phyloP scores from a whole-genome alignment of 2,113 vertebrate species.

The Neolamprologus hecqui region DNA sequence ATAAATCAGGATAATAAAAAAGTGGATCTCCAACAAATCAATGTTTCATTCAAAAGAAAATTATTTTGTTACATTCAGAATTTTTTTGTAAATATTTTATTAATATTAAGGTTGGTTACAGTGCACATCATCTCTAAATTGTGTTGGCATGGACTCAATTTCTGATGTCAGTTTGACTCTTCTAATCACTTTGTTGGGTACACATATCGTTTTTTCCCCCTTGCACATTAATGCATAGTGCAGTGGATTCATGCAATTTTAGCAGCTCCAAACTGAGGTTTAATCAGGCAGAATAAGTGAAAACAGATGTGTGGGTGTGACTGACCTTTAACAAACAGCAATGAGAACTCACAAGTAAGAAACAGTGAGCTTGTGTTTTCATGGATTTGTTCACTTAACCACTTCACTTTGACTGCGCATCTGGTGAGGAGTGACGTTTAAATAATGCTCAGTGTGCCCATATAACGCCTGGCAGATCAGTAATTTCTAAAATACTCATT shows the following conservation, averaged over 20 bases:
- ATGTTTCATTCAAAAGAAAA: background rate
- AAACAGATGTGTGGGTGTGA: background rate
- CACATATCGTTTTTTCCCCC: fast-evolving
- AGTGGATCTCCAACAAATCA: background rate
- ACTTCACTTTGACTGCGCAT: background rate
- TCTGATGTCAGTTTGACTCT: background rate
- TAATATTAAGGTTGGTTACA: background rate
- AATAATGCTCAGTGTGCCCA: background rate
- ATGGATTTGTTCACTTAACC: background rate
- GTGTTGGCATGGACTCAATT: background rate
- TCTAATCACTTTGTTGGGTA: background rate
- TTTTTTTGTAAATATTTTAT: background rate
- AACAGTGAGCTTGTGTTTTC: background rate
- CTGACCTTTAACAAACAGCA: background rate
- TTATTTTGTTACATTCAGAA: background rate
- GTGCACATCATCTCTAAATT: background rate
- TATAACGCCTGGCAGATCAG: background rate
- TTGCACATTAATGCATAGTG: background rate
- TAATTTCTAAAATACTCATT: background rate
- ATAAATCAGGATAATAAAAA: background rate
- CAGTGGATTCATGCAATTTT: background rate
- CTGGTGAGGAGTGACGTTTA: background rate
- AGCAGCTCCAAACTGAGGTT: background rate
- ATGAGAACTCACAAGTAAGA: background rate
- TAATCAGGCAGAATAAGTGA: background rate